phyloP scores from a whole-genome alignment of 1,140 invertebrate genomes.

The Ptiloglossa arizonensis region DNA sequence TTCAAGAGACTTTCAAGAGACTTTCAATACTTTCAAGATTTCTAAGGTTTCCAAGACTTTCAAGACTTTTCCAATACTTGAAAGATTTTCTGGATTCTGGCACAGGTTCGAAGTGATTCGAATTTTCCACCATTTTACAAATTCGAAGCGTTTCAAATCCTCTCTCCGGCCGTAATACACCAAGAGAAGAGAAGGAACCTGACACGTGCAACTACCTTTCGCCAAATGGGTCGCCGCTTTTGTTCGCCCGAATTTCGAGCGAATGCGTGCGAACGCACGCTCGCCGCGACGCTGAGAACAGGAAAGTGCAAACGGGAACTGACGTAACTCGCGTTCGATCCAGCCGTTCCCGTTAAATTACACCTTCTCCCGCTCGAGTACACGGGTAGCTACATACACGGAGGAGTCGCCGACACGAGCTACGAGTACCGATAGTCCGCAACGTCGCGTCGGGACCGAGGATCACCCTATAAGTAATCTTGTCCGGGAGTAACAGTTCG shows the following conservation, averaged over 20 bases:
- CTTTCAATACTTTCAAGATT: too few relatives aligned
- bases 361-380: slow-evolving; percentile 58
- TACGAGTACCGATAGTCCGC: slow-evolving; percentile 30
- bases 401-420: slow-evolving; percentile 34
- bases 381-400: slow-evolving; percentile 50
- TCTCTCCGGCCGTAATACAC: too few relatives aligned
- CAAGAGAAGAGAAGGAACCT: too few relatives aligned
- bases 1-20: too few relatives aligned
- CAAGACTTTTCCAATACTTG: too few relatives aligned
- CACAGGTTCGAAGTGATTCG: too few relatives aligned
- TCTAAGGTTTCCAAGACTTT: too few relatives aligned
- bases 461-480: slow-evolving; percentile 64
- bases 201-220: too few relatives aligned
- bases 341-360: slow-evolving; percentile 67
- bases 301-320: slow-evolving; percentile 65
- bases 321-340: slow-evolving; percentile 64
- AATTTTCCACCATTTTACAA: too few relatives aligned
- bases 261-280: not conserved
- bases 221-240: too few relatives aligned
- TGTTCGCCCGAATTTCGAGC: not conserved
- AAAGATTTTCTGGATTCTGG: too few relatives aligned
- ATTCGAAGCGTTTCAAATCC: too few relatives aligned
- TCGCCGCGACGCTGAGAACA: not conserved
- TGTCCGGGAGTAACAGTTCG: slow-evolving; percentile 33
- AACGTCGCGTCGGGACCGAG: not conserved